phyloP scores from a whole-genome alignment of 2,888 invertebrate genomes.

The Leucoptera coffeella region DNA sequence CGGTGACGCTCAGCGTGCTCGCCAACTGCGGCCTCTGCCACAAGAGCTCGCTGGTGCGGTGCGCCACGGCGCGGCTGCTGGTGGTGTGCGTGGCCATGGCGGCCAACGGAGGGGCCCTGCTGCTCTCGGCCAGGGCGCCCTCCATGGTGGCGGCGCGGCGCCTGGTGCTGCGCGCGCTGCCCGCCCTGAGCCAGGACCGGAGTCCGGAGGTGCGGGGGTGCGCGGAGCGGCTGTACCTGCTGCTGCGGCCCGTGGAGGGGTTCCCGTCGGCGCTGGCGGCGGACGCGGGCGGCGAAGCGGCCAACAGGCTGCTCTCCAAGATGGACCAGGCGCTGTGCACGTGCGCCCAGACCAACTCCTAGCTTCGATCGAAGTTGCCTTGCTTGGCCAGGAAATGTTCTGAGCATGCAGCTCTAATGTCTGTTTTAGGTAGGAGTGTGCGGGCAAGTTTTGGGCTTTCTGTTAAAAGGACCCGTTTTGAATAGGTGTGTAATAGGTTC shows the following conservation, averaged over 20 bases:
- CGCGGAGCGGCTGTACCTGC: constrained; percentile 48
- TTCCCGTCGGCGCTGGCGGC: constrained; percentile 48
- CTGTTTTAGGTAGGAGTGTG: no score
- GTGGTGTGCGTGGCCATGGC: constrained; percentile 55
- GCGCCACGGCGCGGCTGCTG: constrained; percentile 58
- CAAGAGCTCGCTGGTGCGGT: constrained; percentile 63
- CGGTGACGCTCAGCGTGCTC: no score
- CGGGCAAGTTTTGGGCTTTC: no score
- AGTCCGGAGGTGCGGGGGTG: constrained; percentile 51
- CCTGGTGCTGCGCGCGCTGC: constrained; percentile 35
- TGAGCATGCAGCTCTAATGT: no score
- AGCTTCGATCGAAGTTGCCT: no score
- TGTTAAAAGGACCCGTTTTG: no score
- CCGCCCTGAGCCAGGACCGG: constrained; percentile 46
- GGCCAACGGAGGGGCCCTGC: constrained; percentile 53
- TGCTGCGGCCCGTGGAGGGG: constrained; percentile 42
- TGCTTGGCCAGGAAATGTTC: no score
- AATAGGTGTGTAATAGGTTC: no score
- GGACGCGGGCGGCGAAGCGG: constrained; percentile 30
- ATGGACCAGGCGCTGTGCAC: no score
- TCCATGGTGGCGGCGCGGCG: constrained; percentile 36
- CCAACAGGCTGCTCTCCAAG: constrained; percentile 31
- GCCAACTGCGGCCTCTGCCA: no score
- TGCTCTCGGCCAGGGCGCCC: constrained; percentile 44
- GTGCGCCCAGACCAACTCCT: no score